These are phyloP conservation scores for Leptinotarsa peninsularis DNA, from an alignment of 2,888 invertebrate genomes.

Conservation along the genomic window DNA sequence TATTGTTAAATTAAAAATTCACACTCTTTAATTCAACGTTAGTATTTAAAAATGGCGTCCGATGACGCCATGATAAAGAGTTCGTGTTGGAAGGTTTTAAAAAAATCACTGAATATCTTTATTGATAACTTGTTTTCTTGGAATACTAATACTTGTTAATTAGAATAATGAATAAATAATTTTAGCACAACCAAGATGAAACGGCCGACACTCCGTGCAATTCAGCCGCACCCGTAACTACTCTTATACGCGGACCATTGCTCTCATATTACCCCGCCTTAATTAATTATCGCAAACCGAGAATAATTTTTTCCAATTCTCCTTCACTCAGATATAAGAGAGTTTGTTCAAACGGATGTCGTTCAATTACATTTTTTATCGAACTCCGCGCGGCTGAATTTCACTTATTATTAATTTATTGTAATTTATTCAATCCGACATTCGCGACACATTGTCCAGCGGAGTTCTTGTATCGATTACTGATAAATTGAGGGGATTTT, in stretches of 20 bases:
- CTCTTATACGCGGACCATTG: conserved; percentile 45
- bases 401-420: conserved; percentile 31
- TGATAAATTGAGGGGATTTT: conserved; percentile 10
- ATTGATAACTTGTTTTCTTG: too few relatives aligned
- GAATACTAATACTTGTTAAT: too few relatives aligned
- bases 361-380: conserved; percentile 38
- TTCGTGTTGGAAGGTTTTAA: too few relatives aligned
- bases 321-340: conserved; percentile 29
- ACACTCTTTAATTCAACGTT: too few relatives aligned
- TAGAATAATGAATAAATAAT: not conserved
- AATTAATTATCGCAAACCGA: conserved; percentile 46
- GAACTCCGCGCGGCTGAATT: conserved; percentile 16
- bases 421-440: conserved; percentile 28
- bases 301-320: conserved; percentile 36
- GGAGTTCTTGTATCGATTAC: not conserved
- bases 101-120: too few relatives aligned
- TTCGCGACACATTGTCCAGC: conserved; percentile 24
- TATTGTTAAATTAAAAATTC: too few relatives aligned
- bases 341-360: conserved; percentile 41
- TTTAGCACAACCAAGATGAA: not conserved
- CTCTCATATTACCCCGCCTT: conserved; percentile 47
- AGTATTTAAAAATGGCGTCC: too few relatives aligned
- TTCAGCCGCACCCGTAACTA: conserved; percentile 25
- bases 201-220: conserved; percentile 28
- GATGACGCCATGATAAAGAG: too few relatives aligned